These are phyloP conservation scores for Mesochorus sp. DNA, from an alignment of 2,888 invertebrate genomes.

Conservation along the genomic window DNA sequence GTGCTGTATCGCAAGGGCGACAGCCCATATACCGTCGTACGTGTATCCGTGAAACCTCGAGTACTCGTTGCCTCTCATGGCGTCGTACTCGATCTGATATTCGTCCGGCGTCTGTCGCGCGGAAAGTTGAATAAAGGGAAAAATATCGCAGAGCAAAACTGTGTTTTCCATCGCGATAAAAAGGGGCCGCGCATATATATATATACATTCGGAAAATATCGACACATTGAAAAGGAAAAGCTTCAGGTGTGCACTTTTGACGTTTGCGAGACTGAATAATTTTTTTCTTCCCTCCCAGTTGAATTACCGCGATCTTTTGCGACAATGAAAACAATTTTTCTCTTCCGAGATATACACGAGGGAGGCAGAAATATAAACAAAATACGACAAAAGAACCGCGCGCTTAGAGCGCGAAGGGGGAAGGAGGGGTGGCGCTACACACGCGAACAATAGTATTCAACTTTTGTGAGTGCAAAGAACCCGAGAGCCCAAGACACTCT, in stretches of 20 bases:
- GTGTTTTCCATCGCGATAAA: not conserved
- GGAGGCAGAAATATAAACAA: not conserved
- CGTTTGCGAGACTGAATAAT: not conserved
- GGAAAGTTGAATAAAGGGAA: not conserved
- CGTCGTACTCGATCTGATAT: conserved; percentile 93
- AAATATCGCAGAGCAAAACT: not conserved
- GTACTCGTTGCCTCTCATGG: conserved; percentile 90
- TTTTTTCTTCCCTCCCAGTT: not conserved
- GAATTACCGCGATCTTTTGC: conserved; percentile 24
- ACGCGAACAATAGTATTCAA: conserved; percentile 54
- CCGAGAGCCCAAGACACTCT: conserved; percentile 27
- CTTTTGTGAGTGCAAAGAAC: conserved; percentile 36
- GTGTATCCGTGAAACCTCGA: conserved; percentile 98
- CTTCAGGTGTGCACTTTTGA: too few species aligned
- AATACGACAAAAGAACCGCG: conserved; percentile 27
- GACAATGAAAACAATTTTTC: conserved; percentile 32
- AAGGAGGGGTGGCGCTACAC: conserved; percentile 3
- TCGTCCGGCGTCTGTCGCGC: conserved; percentile 91
- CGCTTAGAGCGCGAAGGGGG: not conserved
- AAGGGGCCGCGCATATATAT: not conserved
- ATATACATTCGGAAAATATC: too few species aligned
- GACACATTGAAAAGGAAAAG: too few species aligned
- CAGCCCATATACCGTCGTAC: conserved; percentile 99
- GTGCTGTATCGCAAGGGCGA: conserved; percentile 96
- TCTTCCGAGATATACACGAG: conserved; percentile 18